Evolutionary conservation across 1,140 invertebrate genomes (phyloP).

Genomic region (Helicorthomorpha holstii): DNA sequence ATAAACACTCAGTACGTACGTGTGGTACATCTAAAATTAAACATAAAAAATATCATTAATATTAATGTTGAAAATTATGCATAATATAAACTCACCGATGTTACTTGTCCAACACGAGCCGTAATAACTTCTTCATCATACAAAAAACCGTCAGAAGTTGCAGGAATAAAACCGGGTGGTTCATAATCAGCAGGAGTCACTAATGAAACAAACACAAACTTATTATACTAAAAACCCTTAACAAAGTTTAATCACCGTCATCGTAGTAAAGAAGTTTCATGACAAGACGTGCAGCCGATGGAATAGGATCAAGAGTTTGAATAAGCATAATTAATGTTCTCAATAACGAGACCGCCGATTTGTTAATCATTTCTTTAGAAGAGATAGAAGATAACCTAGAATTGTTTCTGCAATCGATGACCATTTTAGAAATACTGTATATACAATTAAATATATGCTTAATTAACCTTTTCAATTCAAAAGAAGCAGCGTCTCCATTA

Average conservation of each 20-base stretch:
- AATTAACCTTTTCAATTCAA: too few relatives aligned
- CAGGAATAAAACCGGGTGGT: conserved; percentile 24
- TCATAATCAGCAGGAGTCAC: conserved; percentile 29
- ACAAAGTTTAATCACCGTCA: conserved; percentile 18
- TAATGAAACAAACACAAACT: conserved; percentile 9
- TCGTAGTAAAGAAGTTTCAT: conserved; percentile 30
- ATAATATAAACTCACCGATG: conserved; percentile 5
- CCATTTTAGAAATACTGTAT: too few relatives aligned
- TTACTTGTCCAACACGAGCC: background rate
- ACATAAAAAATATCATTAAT: too few relatives aligned
- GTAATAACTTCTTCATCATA: background rate
- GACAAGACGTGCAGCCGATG: conserved; percentile 25
- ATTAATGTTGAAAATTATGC: too few relatives aligned
- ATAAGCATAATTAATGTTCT: conserved; percentile 25
- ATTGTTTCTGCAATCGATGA: too few relatives aligned
- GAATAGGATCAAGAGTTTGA: conserved; percentile 22
- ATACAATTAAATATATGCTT: too few relatives aligned
- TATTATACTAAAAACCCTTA: background rate
- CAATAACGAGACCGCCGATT: conserved; percentile 24
- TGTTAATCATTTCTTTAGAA: too few relatives aligned
- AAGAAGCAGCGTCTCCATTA: too few relatives aligned
- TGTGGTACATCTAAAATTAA: too few relatives aligned
- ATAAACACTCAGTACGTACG: too few relatives aligned
- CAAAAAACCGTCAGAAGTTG: background rate
- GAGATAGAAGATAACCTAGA: too few relatives aligned